These are phyloP conservation scores for Tragopan temminckii DNA, from an alignment of 2,797 vertebrate species.

Conservation along the genomic window DNA sequence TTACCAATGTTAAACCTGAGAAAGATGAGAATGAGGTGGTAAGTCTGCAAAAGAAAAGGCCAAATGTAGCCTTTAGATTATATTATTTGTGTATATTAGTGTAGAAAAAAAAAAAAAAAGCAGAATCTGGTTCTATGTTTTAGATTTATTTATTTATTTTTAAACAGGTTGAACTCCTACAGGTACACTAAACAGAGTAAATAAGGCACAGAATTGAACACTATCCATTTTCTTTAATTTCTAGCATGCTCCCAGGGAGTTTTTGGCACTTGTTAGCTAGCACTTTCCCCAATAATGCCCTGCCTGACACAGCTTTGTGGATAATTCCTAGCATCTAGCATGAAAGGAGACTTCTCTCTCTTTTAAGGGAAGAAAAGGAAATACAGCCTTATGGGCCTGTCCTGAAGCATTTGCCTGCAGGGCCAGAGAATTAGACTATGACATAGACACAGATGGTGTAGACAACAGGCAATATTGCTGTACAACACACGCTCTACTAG, in stretches of 20 bases:
- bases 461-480: neutral
- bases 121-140: neutral
- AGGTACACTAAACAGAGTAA: neutral
- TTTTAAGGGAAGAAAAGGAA: neutral
- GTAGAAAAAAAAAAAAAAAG: neutral
- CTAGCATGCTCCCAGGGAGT: neutral
- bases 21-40: neutral
- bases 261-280: neutral
- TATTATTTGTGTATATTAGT: neutral
- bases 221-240: neutral
- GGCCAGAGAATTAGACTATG: neutral
- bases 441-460: fast-evolving
- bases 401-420: neutral
- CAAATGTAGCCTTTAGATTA: neutral
- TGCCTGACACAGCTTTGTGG: neutral
- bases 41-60: neutral
- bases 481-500: neutral
- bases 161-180: neutral
- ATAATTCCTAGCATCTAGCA: neutral
- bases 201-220: neutral
- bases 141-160: neutral
- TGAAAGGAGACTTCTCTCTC: neutral
- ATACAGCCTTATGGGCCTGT: neutral
- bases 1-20: neutral
- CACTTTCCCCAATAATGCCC: neutral